Conservation (phyloP, 2,888 invertebrate species). For the Tetramorium bicarinatum region DNA sequence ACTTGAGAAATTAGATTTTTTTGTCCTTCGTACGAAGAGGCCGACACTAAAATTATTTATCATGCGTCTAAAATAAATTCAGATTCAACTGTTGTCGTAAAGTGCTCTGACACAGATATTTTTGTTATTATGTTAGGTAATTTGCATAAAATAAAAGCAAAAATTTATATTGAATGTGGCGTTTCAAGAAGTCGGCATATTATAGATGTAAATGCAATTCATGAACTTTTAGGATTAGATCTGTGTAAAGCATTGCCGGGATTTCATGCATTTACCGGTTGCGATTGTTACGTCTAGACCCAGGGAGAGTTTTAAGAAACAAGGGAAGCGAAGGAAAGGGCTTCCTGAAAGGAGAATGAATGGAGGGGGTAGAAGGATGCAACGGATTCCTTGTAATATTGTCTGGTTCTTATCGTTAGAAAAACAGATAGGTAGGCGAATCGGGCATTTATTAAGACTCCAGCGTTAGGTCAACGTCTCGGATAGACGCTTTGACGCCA, state of each 20-base stretch:
- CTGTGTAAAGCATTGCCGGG: slow-evolving; percentile 32
- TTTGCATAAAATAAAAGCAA: slow-evolving; percentile 32
- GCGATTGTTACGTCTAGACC: no score
- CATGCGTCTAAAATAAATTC: slow-evolving; percentile 20
- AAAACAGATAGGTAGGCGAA: no score
- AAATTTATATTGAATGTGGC: slow-evolving; percentile 14
- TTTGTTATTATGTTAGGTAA: slow-evolving; percentile 39
- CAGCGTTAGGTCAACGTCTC: no score
- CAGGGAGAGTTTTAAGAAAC: no score
- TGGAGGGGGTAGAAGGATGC: no score
- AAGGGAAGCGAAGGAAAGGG: no score
- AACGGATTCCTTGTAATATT: no score
- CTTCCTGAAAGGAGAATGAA: no score
- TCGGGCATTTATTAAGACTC: no score
- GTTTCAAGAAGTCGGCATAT: slow-evolving; percentile 15
- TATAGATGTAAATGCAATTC: slow-evolving; percentile 10
- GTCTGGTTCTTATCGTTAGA: no score
- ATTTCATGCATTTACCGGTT: slow-evolving; percentile 32
- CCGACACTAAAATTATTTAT: slow-evolving; percentile 3
- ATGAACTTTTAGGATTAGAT: slow-evolving; percentile 23
- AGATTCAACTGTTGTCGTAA: slow-evolving; percentile 32
- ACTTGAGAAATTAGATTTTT: neutral
- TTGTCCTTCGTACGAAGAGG: neutral
- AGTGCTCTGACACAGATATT: slow-evolving; percentile 40
- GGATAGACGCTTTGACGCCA: no score